Base-by-base conservation (phyloP, 2,113 vertebrate species). In the Cyanocitta stelleri region DNA sequence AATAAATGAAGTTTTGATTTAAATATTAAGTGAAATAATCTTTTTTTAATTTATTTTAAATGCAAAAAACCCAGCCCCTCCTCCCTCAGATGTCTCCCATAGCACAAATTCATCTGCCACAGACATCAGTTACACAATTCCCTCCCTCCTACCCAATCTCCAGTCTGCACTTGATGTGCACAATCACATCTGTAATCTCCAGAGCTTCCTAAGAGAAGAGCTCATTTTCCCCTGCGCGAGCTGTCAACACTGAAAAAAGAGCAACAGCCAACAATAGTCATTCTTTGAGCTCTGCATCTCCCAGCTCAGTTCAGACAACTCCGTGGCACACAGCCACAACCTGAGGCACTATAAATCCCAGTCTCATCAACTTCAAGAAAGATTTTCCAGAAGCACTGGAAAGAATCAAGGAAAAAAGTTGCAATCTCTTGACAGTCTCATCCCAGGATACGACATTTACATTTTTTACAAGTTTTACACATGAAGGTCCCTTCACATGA, bases 41-140 rank as follows among this genome's bases (percentile, higher is more conserved):
- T 66, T 61, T 49, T 26, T 26, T 2, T 13, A 49, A 27, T 62
- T 77, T 46, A 64, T 76, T 90, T 81, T 77, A 76, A 92, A 89
- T 41, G 62, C 62, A 92, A 73, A 61, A 87, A 79, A 1, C 4
- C 26, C 39, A 69, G 43, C 37, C 80, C 55, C 66, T 93, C 81
- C 87, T 90, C 72, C 62, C 69, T 52, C 52, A 73, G 74, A 85
- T 87, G 54, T 78, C 55, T 85, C 80, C 81, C 62, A 48, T 39
- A 87, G 89, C 77, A 89, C 67, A 73, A 75, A 85, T 63, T 69
- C 95, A 96, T 95, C 93, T 91, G 93, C 91, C 88, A 93, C 91
- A 97, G 96, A 96, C 95, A 96, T 97, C 95, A 84, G 92, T 97
- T 95, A 67, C 96, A 90, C 95, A 96, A 97, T 55, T 44, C 89